Conservation (phyloP, 2,888 invertebrate species). For the Andrena chrysosceles region DNA sequence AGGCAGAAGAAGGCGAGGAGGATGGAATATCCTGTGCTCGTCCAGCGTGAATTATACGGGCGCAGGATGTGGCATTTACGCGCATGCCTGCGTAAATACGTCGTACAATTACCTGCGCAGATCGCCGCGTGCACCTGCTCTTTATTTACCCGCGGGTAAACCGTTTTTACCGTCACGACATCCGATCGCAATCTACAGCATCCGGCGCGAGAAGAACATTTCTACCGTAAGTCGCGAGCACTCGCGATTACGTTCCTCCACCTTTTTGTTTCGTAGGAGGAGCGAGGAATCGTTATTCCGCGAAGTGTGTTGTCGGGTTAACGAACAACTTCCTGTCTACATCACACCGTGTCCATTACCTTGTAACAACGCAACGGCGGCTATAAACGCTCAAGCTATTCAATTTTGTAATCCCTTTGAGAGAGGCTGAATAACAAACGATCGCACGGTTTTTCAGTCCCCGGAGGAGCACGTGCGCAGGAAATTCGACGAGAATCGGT, state of each 20-base stretch:
- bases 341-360: background rate
- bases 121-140: conserved; percentile 62
- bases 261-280: background rate
- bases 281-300: conserved; percentile 2
- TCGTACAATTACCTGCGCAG: conserved; percentile 56
- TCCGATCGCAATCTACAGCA: conserved; percentile 62
- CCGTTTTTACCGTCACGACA: conserved; percentile 45
- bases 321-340: conserved; percentile 32
- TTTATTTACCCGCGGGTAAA: conserved; percentile 59
- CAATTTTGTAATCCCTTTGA: background rate
- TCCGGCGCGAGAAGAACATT: conserved; percentile 39
- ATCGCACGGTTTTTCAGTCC: background rate
- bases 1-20: background rate
- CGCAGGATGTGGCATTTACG: conserved; percentile 56
- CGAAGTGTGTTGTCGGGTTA: background rate
- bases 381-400: background rate
- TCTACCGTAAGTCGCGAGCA: conserved; percentile 1
- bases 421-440: background rate
- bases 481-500: background rate
- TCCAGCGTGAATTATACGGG: conserved; percentile 45
- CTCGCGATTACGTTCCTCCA: conserved; percentile 5
- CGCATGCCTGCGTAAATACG: conserved; percentile 61
- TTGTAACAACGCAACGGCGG: background rate
- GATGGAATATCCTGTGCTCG: conserved; percentile 14
- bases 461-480: background rate